Percentiles rank a stretch among this genome's conserved stretches.
These are phyloP conservation scores for Enteromius anoplus DNA, from an alignment of 2,797 vertebrate genomes.

Conservation along the genomic window DNA sequence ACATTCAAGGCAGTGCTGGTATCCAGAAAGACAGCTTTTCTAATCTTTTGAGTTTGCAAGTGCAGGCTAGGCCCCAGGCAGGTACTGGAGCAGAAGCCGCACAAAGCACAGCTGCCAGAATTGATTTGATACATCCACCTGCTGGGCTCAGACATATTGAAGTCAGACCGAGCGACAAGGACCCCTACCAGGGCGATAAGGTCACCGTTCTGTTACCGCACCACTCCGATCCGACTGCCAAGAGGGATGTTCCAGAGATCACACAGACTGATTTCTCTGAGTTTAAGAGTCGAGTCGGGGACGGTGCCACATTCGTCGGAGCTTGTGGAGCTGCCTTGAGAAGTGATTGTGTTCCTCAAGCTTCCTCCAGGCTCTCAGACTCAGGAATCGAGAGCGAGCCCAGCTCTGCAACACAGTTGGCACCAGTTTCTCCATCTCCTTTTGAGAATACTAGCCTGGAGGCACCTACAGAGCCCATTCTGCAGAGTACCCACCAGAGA, in stretches of 20 bases:
- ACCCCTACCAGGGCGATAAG: conserved; percentile 82
- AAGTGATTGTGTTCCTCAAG: conserved; percentile 77
- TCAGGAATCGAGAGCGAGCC: conserved; percentile 97
- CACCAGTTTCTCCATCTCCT: conserved; percentile 77
- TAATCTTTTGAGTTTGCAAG: conserved; percentile 74
- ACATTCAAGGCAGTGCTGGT: conserved; percentile 70
- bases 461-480: conserved; percentile 69
- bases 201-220: conserved; percentile 77
- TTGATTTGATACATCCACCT: conserved; percentile 61
- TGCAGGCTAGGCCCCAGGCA: conserved; percentile 79
- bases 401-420: conserved; percentile 88
- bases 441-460: conserved; percentile 71
- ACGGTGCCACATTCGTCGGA: conserved; percentile 66
- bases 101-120: conserved; percentile 71
- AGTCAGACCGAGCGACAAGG: conserved; percentile 82
- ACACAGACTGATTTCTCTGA: conserved; percentile 65
- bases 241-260: conserved; percentile 66
- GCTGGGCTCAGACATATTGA: conserved; percentile 80
- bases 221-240: conserved; percentile 59
- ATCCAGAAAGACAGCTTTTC: conserved; percentile 72
- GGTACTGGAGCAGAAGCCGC: conserved; percentile 77
- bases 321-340: conserved; percentile 60
- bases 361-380: conserved; percentile 95
- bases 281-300: conserved; percentile 66
- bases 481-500: conserved; percentile 66